Evolutionary conservation across 1,140 invertebrate genomes (phyloP).

Genomic region (Eumeta japonica): DNA sequence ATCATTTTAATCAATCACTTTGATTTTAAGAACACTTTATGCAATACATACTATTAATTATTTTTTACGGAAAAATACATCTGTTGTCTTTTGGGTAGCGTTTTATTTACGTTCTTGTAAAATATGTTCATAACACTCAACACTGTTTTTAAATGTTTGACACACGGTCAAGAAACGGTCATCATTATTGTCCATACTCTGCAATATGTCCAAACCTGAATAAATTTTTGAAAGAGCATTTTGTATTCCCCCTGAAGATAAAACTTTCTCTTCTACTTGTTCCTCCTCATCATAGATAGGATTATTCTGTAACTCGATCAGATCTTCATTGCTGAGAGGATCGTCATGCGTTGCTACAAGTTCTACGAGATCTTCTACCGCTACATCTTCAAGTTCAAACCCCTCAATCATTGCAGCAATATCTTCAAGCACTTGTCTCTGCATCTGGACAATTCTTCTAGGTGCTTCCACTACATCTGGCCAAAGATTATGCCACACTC

Average conservation of each 20-base stretch:
- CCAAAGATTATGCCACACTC: conserved; percentile 18
- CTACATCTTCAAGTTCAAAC: conserved; percentile 10
- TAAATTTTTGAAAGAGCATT: conserved; percentile 12
- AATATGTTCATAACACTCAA: conserved; percentile 12
- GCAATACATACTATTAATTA: no score
- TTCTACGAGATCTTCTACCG: conserved; percentile 11
- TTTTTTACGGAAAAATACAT: conserved; percentile 14
- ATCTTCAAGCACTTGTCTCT: conserved; percentile 10
- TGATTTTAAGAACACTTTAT: conserved; percentile 1
- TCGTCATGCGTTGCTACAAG: conserved; percentile 10
- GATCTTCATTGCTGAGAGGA: conserved; percentile 13
- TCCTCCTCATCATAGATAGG: conserved; percentile 8
- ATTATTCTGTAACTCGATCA: conserved; percentile 14
- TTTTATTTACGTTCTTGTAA: no score
- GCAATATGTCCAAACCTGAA: conserved; percentile 14
- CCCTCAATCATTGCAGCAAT: conserved; percentile 9
- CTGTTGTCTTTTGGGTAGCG: conserved; percentile 9
- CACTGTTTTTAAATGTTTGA: conserved; percentile 16
- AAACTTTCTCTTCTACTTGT: conserved; percentile 12
- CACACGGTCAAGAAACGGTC: no score
- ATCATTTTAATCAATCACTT: conserved; percentile 2
- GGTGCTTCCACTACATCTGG: conserved; percentile 16
- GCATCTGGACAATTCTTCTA: conserved; percentile 11
- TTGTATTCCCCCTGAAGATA: conserved; percentile 12
- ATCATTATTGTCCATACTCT: conserved; percentile 14